phyloP scores from a whole-genome alignment of 2,797 vertebrate species.

The Salarias fasciatus region DNA sequence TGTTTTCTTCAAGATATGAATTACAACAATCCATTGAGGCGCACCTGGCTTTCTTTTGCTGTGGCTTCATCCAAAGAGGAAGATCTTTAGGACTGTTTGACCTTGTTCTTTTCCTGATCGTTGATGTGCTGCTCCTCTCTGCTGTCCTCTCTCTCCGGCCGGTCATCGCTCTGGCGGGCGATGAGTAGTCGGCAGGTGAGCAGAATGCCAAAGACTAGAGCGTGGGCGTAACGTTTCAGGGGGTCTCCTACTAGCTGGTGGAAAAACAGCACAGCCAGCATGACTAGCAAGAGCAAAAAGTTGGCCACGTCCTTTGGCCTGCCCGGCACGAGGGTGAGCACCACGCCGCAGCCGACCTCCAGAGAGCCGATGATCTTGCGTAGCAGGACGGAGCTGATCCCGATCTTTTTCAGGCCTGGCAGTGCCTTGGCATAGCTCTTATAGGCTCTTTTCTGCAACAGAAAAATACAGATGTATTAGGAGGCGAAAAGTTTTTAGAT shows the following conservation, averaged over 20 bases:
- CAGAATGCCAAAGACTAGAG: conserved; percentile 97
- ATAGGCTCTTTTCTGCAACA: conserved; percentile 95
- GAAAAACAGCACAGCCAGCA: conserved; percentile 96
- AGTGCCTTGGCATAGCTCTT: conserved; percentile 97
- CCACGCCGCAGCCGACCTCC: conserved; percentile 94
- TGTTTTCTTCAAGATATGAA: conserved; percentile 62
- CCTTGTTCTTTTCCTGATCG: conserved; percentile 93
- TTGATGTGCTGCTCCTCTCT: conserved; percentile 84
- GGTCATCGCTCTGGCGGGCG: conserved; percentile 94
- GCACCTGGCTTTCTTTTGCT: conserved; percentile 44
- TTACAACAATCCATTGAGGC: conserved; percentile 66
- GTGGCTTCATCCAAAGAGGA: conserved; percentile 32
- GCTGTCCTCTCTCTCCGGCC: conserved; percentile 83
- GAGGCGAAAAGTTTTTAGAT: not conserved
- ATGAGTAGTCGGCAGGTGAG: conserved; percentile 97
- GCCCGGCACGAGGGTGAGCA: conserved; percentile 95
- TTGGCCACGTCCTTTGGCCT: conserved; percentile 97
- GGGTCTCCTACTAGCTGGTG: conserved; percentile 98
- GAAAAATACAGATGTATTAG: not conserved
- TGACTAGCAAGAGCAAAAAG: conserved; percentile 94
- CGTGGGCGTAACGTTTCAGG: conserved; percentile 96
- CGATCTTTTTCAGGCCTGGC: conserved; percentile 95
- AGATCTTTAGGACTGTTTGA: conserved; percentile 91
- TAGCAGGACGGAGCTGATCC: conserved; percentile 94
- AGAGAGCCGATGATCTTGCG: conserved; percentile 96